A percentile compares a stretch with the other conserved stretches of the same genome.
Evolutionary conservation across 2,888 invertebrate species (phyloP).

Genomic region (Alloplasta piceator): DNA sequence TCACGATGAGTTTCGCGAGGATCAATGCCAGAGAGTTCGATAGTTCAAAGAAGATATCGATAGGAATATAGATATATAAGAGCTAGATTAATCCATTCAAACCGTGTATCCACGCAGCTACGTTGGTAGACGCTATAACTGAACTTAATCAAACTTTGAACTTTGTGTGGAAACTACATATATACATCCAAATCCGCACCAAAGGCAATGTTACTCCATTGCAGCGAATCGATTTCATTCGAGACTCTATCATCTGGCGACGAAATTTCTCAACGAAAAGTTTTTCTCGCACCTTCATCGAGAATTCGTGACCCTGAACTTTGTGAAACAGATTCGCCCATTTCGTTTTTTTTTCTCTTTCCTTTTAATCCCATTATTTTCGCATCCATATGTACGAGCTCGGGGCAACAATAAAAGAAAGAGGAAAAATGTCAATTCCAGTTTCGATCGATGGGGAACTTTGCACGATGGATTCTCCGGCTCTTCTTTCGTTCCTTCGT

Average conservation of each 20-base stretch:
- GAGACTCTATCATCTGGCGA: not conserved
- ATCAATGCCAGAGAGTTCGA: slow-evolving; percentile 44
- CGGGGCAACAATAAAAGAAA: no score
- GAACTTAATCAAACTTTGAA: slow-evolving; percentile 61
- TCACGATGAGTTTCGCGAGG: slow-evolving; percentile 23
- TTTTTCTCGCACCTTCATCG: no score
- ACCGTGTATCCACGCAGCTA: slow-evolving; percentile 14
- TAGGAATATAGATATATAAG: not conserved
- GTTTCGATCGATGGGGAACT: not conserved
- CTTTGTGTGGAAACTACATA: not conserved
- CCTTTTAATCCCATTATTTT: no score
- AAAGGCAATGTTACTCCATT: slow-evolving; percentile 2
- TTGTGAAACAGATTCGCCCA: no score
- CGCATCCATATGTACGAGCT: no score
- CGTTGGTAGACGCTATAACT: slow-evolving; percentile 43
- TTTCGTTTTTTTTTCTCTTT: no score
- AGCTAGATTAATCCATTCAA: slow-evolving; percentile 41
- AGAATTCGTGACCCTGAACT: no score
- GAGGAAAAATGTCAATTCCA: no score
- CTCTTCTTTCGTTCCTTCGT: not conserved
- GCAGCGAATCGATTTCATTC: not conserved
- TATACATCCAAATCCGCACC: not conserved
- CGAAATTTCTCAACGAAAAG: slow-evolving; percentile 1
- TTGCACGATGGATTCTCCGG: not conserved
- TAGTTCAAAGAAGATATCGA: slow-evolving; percentile 33